These are phyloP conservation scores for Cyanocitta stelleri DNA, from an alignment of 2,113 vertebrate genomes.

Conservation along the genomic window DNA sequence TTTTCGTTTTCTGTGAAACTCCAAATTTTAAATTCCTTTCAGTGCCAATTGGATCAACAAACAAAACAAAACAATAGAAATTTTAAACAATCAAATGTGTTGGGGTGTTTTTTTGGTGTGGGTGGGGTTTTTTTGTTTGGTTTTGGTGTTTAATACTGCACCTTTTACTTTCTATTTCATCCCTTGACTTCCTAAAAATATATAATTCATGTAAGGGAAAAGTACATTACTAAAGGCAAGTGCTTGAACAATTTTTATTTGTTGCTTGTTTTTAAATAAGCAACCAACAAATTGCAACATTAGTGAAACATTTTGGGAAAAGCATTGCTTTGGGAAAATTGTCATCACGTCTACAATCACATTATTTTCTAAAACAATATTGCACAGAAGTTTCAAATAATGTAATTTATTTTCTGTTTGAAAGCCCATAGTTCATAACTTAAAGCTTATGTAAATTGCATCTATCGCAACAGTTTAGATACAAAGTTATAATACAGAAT, in stretches of 20 bases:
- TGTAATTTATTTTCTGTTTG: background rate
- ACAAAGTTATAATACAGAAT: background rate
- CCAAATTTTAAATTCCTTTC: background rate
- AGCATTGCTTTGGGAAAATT: background rate
- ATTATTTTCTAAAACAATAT: background rate
- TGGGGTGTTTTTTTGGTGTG: accelerated
- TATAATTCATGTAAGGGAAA: background rate
- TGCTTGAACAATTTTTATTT: background rate
- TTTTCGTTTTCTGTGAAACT: background rate
- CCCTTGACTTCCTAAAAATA: background rate
- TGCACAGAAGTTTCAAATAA: background rate
- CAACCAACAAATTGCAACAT: background rate
- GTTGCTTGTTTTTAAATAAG: background rate
- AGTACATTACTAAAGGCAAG: background rate
- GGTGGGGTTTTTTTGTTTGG: accelerated
- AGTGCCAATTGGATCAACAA: background rate
- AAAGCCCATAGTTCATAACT: background rate
- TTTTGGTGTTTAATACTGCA: background rate
- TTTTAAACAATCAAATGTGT: background rate
- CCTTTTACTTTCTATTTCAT: background rate
- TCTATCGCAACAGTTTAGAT: background rate
- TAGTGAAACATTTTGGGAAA: background rate
- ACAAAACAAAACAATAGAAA: background rate
- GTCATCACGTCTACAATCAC: background rate
- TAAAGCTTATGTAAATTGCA: background rate